Conservation (phyloP, 2,113 vertebrate species). For the Bombycilla garrulus region DNA sequence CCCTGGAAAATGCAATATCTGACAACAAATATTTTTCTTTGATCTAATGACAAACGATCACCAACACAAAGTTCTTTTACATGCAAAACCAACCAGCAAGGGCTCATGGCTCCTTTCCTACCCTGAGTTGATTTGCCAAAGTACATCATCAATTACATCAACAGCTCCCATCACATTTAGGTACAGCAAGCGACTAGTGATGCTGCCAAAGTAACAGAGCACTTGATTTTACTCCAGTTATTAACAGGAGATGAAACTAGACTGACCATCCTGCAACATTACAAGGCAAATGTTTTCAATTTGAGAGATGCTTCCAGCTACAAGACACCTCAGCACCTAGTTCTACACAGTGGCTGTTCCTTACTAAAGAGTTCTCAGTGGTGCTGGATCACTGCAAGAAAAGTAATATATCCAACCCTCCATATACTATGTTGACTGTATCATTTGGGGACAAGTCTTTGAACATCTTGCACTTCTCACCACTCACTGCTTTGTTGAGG, state of each 20-base stretch:
- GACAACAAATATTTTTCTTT: neutral
- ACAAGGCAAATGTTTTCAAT: neutral
- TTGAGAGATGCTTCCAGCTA: neutral
- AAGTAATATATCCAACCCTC: neutral
- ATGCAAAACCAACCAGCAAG: neutral
- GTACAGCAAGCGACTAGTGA: neutral
- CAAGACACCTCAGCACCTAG: neutral
- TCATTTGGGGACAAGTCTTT: neutral
- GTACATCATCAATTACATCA: neutral
- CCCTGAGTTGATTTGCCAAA: neutral
- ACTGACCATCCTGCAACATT: neutral
- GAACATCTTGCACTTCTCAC: neutral
- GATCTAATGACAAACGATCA: accelerated
- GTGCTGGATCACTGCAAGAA: neutral
- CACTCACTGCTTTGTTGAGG: neutral
- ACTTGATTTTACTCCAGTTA: neutral
- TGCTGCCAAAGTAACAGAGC: neutral
- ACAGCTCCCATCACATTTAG: neutral
- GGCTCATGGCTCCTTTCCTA: neutral
- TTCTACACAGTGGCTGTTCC: neutral
- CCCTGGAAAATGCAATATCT: neutral
- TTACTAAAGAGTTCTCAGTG: neutral
- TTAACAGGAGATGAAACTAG: neutral
- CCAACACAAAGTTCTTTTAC: neutral
- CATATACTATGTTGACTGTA: neutral